Base-by-base conservation (phyloP, 2,113 vertebrate species). In the Redunca redunca region DNA sequence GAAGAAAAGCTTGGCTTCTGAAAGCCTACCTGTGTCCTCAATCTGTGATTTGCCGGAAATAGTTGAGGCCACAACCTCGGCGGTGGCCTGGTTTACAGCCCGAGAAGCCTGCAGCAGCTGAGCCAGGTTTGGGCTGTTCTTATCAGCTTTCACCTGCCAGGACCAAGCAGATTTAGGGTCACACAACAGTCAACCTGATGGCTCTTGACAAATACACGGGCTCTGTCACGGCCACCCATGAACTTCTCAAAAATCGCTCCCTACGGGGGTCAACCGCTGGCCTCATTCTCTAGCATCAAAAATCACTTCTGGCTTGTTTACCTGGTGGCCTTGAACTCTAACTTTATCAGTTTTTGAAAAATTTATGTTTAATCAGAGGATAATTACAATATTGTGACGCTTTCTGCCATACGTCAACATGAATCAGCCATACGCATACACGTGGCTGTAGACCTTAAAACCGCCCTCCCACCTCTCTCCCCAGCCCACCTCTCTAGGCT, bases 1-100 rank as follows among this genome's bases (percentile, higher is more conserved):
- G 9, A 26, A 84, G 11, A 28, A 84, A 50, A 57, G 19, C 43
- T 26, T 14, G 1, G 23, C 88, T 55, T 91, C 48, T 1, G 17
- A 30, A 93, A 82, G 46, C 36, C 33, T 98, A 99, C 99, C 99
- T 92, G 98, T 99, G 92, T 99, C 99, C 94, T 99, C 99, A 16
- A 99, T 99, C 98, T 99, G 99, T 0, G 99, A 99, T 89, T 99
- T 99, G 50, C 99, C 99, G 0, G 99, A 99, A 96, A 99, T 99
- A 95, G 99, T 99, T 62, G 99, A 99, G 78, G 99, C 99, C 96
- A 99, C 99, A 3, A 99, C 99, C 0, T 98, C 93, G 0, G 99
- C 99, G 0, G 99, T 99, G 85, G 99, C 99, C 98, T 99, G 99
- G 85, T 99, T 99, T 93, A 99, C 99, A 0, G 99, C 99, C 0